Evolutionary conservation across 2,888 invertebrate species (phyloP), one percentile per base, ranked within the genome.

Genomic region (Ephialtes manifestator): DNA sequence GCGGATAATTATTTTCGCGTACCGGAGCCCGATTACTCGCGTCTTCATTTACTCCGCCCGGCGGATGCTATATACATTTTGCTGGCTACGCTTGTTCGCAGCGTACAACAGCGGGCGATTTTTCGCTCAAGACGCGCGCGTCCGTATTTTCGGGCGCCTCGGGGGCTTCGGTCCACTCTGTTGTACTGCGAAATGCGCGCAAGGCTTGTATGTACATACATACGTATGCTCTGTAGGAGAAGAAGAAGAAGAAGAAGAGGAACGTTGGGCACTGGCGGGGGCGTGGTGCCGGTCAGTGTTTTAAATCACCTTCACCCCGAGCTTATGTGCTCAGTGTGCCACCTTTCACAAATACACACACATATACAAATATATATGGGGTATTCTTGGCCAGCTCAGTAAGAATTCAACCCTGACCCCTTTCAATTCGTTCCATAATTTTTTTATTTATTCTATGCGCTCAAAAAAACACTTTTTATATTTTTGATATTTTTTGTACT

Each of bases 1-100:
- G 92, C 92, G 91, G 92, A 91, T 93, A 92, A 93, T 93, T 93
- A 93, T 93, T 93, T 93, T 93, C 89, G 90, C 90, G 86, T 86
- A 88, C 88, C 87, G 86, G 81, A 85, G 88, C 89, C 86, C 90
- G 90, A 91, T 92, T 91, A 90, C 88, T 91, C 92, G 93, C 91
- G 91, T 93, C 93, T 93, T 93, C 93, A 93, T 93, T 93, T 92
- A 90, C 91, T 89, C 85, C 83, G 83, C 87, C 87, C 88, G 83
- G 80, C 90, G 51, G 63, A 82, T 83, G 55, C 55, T 81, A 83
- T 71, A 74, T 65, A 60, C 43, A 31, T 20, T 53, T 31, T 43
- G 89, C 78, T 70, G 68, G 53, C 68, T 65, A 70, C 60, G 67
- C 70, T 77, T 68, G 51, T 39, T 51, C 76, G 74, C 72, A 55